Conservation (phyloP, 2,113 vertebrate genomes). For the Nipponia nippon region DNA sequence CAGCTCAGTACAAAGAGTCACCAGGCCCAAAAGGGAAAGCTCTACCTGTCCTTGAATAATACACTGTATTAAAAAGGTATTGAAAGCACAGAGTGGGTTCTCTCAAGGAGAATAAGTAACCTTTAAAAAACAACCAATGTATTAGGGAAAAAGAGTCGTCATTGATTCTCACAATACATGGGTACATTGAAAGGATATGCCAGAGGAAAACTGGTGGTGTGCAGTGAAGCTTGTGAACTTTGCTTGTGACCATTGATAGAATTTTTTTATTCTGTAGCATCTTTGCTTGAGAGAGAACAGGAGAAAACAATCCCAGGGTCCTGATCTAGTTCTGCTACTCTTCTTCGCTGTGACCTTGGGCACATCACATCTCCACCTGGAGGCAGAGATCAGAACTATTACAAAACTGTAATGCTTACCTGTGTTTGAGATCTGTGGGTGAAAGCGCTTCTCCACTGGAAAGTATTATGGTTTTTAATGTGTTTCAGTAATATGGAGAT, state of each 20-base stretch:
- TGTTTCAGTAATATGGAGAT: background rate
- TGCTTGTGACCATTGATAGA: background rate
- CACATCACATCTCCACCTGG: background rate
- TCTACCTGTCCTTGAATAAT: background rate
- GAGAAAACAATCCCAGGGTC: background rate
- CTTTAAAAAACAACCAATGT: background rate
- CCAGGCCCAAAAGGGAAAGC: background rate
- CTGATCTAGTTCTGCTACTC: background rate
- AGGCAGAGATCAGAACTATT: background rate
- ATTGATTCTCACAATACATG: background rate
- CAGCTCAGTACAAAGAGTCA: background rate
- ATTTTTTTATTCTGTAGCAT: background rate
- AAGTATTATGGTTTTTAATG: background rate
- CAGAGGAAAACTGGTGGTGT: background rate
- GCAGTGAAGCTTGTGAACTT: background rate
- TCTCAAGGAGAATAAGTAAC: background rate
- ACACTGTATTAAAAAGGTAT: background rate
- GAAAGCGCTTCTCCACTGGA: background rate
- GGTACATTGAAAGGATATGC: background rate
- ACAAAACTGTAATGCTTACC: background rate
- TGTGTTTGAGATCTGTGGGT: background rate
- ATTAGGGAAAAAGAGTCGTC: background rate
- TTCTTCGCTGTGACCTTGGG: background rate
- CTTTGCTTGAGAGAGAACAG: background rate
- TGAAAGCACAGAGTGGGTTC: background rate